Evolutionary conservation across 2,113 vertebrate genomes (phyloP).

Genomic region (Poeciliopsis prolifica): DNA sequence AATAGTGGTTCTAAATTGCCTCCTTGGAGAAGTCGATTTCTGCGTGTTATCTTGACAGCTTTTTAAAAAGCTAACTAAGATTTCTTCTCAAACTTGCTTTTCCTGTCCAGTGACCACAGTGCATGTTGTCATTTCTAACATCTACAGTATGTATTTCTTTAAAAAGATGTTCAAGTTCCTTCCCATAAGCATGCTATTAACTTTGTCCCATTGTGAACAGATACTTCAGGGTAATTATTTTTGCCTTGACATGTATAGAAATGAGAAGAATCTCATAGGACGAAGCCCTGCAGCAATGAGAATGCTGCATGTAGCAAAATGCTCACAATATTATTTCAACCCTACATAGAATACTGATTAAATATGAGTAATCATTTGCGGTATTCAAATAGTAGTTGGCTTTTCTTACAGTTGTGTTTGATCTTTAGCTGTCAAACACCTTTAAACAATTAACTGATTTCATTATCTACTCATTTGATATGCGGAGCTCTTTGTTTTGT

Average conservation of each 20-base stretch:
- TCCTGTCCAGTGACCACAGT: background rate
- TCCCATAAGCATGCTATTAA: conserved; percentile 6
- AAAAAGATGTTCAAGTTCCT: conserved; percentile 8
- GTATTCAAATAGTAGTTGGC: conserved; percentile 29
- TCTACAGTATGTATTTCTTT: background rate
- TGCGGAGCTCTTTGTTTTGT: conserved; percentile 60
- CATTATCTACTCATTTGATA: conserved; percentile 53
- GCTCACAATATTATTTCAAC: conserved; percentile 42
- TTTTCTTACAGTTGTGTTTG: conserved; percentile 49
- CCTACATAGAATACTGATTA: conserved; percentile 56
- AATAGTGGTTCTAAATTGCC: background rate
- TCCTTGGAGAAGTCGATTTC: background rate
- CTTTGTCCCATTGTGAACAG: conserved; percentile 6
- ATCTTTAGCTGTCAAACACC: conserved; percentile 58
- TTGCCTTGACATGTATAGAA: conserved; percentile 17
- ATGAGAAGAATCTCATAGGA: conserved; percentile 14
- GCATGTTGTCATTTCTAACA: conserved; percentile 1
- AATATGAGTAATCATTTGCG: conserved; percentile 53
- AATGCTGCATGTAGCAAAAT: conserved; percentile 19
- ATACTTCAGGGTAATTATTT: conserved; percentile 19
- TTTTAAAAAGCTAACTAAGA: background rate
- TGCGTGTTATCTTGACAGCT: background rate
- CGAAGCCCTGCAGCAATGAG: conserved; percentile 28
- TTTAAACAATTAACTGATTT: conserved; percentile 59
- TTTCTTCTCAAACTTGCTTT: conserved; percentile 8